phyloP scores from a whole-genome alignment of 2,113 vertebrate genomes.

The Sinocyclocheilus grahami region DNA sequence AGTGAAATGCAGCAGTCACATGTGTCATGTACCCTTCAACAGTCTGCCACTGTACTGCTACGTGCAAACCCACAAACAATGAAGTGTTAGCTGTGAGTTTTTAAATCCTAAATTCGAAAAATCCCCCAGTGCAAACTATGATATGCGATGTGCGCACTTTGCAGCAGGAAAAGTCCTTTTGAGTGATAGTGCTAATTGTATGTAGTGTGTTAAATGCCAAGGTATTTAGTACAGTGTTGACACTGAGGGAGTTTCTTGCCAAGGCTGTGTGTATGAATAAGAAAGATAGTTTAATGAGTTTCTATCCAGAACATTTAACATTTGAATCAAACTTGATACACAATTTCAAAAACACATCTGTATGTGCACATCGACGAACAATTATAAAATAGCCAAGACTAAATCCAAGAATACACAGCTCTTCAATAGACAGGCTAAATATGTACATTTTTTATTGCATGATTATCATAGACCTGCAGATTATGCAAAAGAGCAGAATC shows the following conservation, averaged over 20 bases:
- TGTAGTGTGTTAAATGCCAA: constrained; percentile 11
- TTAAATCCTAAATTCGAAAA: background rate
- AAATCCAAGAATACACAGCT: background rate
- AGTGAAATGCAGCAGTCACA: background rate
- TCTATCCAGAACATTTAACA: background rate
- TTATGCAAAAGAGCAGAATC: background rate
- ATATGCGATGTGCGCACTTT: background rate
- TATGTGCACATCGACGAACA: background rate
- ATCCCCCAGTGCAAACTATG: background rate
- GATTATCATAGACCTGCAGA: background rate
- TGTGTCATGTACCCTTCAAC: background rate
- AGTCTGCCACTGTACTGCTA: background rate
- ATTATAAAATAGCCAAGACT: background rate
- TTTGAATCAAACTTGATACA: background rate
- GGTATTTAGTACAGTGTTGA: background rate
- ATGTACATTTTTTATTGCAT: background rate
- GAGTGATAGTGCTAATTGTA: constrained; percentile 4
- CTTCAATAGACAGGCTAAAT: background rate
- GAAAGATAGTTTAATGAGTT: background rate
- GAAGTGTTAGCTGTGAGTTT: background rate
- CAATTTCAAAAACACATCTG: background rate
- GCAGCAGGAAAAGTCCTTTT: constrained; percentile 4
- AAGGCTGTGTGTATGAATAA: constrained; percentile 5
- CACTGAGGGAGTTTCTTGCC: background rate
- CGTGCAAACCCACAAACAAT: background rate